These are phyloP conservation scores for Phlogophora meticulosa DNA, from an alignment of 2,888 invertebrate genomes.

Conservation along the genomic window DNA sequence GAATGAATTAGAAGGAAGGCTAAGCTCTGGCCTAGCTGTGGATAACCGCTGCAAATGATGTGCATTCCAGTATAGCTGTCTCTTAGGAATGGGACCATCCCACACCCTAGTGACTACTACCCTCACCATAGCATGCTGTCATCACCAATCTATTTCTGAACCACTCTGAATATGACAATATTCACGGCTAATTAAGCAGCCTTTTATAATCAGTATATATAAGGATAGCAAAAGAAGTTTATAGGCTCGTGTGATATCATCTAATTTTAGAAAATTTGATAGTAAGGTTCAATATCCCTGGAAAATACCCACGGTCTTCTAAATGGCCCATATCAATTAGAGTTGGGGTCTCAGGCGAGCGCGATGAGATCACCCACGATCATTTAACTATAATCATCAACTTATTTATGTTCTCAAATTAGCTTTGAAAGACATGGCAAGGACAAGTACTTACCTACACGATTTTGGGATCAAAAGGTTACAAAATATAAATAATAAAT, in stretches of 20 bases:
- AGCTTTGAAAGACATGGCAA: constrained; percentile 50
- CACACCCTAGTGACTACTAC: background rate
- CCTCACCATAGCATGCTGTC: background rate
- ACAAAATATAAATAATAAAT: too few species aligned
- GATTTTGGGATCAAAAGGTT: constrained; percentile 28
- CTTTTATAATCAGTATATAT: too few species aligned
- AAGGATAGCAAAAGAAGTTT: background rate
- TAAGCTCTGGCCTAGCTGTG: too few species aligned
- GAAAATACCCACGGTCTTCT: constrained; percentile 43
- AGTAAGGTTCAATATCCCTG: background rate
- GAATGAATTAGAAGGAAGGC: too few species aligned
- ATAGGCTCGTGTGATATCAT: background rate
- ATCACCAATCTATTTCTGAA: background rate
- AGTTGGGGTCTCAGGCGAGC: constrained; percentile 72
- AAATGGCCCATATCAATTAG: constrained; percentile 66
- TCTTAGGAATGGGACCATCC: too few species aligned
- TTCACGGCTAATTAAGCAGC: background rate
- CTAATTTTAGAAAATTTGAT: background rate
- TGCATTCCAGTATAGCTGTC: too few species aligned
- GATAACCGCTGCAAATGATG: too few species aligned
- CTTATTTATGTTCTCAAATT: constrained; percentile 46
- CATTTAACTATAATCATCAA: constrained; percentile 63
- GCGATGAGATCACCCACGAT: constrained; percentile 73
- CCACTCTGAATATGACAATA: background rate
- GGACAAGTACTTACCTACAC: constrained; percentile 32